Conservation (phyloP, 2,888 invertebrate species). For the Minunthozetes semirufus region DNA sequence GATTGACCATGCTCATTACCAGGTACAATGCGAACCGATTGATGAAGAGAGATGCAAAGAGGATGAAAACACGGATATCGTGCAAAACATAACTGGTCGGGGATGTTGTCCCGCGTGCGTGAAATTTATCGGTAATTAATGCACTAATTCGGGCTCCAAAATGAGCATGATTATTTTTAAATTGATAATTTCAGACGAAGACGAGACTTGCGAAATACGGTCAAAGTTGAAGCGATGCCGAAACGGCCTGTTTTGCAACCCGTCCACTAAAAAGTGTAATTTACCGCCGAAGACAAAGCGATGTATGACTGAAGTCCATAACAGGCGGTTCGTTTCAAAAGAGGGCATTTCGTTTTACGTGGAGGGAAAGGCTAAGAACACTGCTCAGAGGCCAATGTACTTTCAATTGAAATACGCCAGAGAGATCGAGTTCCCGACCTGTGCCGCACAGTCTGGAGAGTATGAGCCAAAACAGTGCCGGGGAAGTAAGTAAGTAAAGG, state of each 20-base stretch:
- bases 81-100: neutral
- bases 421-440: neutral
- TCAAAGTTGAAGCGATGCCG: neutral
- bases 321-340: neutral
- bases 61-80: neutral
- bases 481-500: neutral
- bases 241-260: conserved; percentile 6
- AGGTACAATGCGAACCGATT: conserved; percentile 4
- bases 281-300: neutral
- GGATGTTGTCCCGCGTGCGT: conserved; percentile 31
- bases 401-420: neutral
- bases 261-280: neutral
- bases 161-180: no score
- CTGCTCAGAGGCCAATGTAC: no score
- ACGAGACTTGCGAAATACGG: neutral
- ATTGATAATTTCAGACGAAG: neutral
- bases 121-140: neutral
- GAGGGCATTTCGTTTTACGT: neutral
- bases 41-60: neutral
- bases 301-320: neutral
- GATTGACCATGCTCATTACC: neutral
- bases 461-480: conserved; percentile 8
- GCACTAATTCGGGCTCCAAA: neutral
- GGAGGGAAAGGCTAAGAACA: neutral
- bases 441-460: neutral